Evolutionary conservation across 2,797 vertebrate genomes (phyloP).

Genomic region (Pelochelys cantorii): DNA sequence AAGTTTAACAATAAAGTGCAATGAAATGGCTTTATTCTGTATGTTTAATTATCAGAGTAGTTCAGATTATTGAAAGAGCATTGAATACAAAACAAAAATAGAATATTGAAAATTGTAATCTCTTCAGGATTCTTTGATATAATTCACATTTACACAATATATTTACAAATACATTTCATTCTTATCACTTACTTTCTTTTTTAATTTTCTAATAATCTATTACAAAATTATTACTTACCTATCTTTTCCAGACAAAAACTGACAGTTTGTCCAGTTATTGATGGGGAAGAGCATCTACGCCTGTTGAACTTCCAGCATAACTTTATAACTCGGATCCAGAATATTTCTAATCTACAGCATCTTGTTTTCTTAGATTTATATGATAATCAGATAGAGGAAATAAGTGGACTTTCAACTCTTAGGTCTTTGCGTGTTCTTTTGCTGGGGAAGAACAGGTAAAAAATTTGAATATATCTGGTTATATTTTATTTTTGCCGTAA

Average conservation of each 20-base stretch:
- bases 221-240: not conserved
- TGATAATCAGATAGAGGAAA: constrained; percentile 92
- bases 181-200: not conserved
- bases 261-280: constrained; percentile 88
- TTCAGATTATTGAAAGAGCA: not conserved
- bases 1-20: not conserved
- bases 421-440: constrained; percentile 89
- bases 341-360: constrained; percentile 88
- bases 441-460: constrained; percentile 95
- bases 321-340: constrained; percentile 89
- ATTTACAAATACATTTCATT: not conserved
- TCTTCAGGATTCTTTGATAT: not conserved
- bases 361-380: constrained; percentile 93
- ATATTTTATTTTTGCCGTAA: not conserved
- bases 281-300: constrained; percentile 86
- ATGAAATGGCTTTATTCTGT: not conserved
- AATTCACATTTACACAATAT: not conserved
- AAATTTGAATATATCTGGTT: not conserved
- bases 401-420: constrained; percentile 89
- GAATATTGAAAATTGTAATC: not conserved
- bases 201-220: not conserved
- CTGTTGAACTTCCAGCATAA: constrained; percentile 95
- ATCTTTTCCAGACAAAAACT: constrained; percentile 84
- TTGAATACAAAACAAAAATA: not conserved
- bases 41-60: not conserved